Evolutionary conservation across 1,140 invertebrate species (phyloP), one percentile per base, ranked within the genome.

Genomic region (Zaprionus gabonicus): DNA sequence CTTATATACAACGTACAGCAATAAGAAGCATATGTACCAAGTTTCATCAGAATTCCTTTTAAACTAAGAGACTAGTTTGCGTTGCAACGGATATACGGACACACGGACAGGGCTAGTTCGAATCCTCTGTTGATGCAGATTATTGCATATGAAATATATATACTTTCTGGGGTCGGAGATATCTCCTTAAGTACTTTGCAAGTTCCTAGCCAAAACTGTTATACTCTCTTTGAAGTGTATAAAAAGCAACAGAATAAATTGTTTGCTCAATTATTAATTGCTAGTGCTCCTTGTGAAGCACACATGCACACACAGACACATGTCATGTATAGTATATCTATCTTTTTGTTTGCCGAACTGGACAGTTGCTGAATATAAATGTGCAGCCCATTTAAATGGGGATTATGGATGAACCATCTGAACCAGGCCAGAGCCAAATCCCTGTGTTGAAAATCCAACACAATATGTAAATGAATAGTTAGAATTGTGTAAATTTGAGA

Each of bases 241-340:
- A 23, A 55, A 53, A 57, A 41, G 9, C 9, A 63, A 31, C 3
- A 20, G 6, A 34, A 56, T 20, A 41, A 60, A 74, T 46, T 53
- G 28, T 9, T 28, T 55, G 10, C 36, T 64, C 68, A 71, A 70
- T 58, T 70, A 57, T 64, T 70, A 70, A 75, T 75, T 63, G 49
- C 27, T 69, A 23, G 31, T 55, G 25, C 3, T 38, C 17, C 60
- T 31, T 51, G 41, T 27, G 15, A 34, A 53, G 51, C 20, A 25
- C n/a, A n/a, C 41, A 46, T 12, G 15, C 13, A 38, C 36, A 38
- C 4, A 38, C 12, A 46, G 0, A 17, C 9, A 15, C 46, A 51
- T 25, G 46, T 23, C 46, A 56, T n/a, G n/a, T 56, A 56, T 27
- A 56, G n/a, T 56, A 56, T 27, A 56, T 15, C 15, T 15, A 7